Evolutionary conservation across 2,797 vertebrate genomes (phyloP).

Genomic region (Champsocephalus gunnari): DNA sequence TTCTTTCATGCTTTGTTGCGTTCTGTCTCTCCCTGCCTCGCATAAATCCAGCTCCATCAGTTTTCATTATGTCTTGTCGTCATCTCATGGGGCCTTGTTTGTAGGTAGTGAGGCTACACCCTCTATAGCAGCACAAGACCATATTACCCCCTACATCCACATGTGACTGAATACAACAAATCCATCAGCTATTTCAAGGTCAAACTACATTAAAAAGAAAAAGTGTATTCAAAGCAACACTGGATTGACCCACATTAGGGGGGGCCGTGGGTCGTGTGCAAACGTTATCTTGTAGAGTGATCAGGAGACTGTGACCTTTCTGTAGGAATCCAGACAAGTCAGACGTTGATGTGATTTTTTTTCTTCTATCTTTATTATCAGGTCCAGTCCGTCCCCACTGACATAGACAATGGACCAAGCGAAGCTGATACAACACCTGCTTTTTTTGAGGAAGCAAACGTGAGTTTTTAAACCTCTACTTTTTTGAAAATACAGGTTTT

Average conservation of each 20-base stretch:
- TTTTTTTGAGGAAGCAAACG: too few species aligned
- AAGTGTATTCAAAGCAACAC: background rate
- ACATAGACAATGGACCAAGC: too few species aligned
- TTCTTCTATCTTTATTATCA: background rate
- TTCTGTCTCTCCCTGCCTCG: background rate
- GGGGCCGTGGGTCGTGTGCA: background rate
- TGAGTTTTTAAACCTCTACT: too few species aligned
- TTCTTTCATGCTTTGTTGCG: background rate
- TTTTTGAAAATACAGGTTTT: too few species aligned
- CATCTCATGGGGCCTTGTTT: background rate
- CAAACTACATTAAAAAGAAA: too few species aligned
- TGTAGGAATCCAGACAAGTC: background rate
- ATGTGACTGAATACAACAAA: background rate
- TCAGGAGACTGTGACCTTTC: background rate
- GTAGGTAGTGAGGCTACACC: background rate
- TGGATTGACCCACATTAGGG: background rate
- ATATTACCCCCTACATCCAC: background rate
- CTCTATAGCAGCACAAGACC: background rate
- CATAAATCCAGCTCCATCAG: background rate
- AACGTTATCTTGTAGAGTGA: background rate
- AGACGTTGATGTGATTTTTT: background rate
- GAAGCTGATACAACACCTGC: too few species aligned
- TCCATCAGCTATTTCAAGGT: background rate
- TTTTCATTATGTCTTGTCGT: conserved; percentile 6
- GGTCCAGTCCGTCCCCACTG: background rate